These are phyloP conservation scores for Leptonema lineaticorne DNA, from an alignment of 1,140 invertebrate genomes.

Conservation along the genomic window DNA sequence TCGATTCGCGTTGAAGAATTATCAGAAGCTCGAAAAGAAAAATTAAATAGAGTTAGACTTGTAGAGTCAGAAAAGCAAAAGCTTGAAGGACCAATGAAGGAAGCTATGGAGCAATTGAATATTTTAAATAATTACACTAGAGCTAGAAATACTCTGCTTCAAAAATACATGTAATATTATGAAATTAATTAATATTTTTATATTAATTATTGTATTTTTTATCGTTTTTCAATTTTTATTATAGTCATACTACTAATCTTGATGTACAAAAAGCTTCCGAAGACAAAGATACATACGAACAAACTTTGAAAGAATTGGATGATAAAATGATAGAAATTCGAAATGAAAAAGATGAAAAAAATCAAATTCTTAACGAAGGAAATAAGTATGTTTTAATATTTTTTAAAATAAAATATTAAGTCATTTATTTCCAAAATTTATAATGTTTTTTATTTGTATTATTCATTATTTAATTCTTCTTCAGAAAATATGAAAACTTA, in stretches of 20 bases:
- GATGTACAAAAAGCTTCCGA: slow-evolving; percentile 53
- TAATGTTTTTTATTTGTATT: neutral
- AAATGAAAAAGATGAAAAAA: slow-evolving; percentile 57
- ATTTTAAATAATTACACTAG: slow-evolving; percentile 73
- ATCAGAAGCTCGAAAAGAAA: slow-evolving; percentile 79
- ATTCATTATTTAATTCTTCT: neutral
- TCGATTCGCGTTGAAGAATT: slow-evolving; percentile 74
- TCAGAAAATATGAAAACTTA: slow-evolving; percentile 59
- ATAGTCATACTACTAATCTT: slow-evolving; percentile 55
- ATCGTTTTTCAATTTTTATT: slow-evolving; percentile 9
- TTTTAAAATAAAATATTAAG: no score
- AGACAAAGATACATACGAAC: slow-evolving; percentile 56
- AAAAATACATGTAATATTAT: slow-evolving; percentile 64
- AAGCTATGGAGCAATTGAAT: slow-evolving; percentile 81
- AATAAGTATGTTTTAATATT: slow-evolving; percentile 54
- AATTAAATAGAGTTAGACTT: slow-evolving; percentile 84
- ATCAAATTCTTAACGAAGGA: slow-evolving; percentile 56
- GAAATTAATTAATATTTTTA: slow-evolving; percentile 15
- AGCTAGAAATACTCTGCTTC: slow-evolving; percentile 69
- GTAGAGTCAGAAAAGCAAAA: slow-evolving; percentile 89
- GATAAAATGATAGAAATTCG: slow-evolving; percentile 58
- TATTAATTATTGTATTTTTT: neutral
- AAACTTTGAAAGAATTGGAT: slow-evolving; percentile 60
- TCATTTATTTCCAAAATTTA: no score
- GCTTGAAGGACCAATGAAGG: slow-evolving; percentile 82